Base-by-base conservation (phyloP, 1,140 invertebrate species). In the Odontomachus brunneus region DNA sequence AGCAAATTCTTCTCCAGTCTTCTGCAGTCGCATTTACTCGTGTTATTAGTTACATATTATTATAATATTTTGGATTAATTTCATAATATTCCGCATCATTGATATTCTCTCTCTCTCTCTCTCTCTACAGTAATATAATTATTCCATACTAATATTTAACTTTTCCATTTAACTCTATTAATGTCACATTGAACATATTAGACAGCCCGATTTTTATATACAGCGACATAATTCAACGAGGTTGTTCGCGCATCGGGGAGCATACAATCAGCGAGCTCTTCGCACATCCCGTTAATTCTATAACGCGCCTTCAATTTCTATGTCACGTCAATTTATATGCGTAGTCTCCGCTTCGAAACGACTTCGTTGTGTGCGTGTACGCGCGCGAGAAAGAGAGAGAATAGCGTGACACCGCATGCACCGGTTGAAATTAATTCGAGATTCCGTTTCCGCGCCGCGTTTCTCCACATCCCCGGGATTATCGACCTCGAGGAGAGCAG, bases 401-500 rank as follows among this genome's bases (percentile, higher is more conserved):
- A 33, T 3, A 2, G 5, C 5, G 29, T 5, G 29, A 33, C 29
- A 33, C 29, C 38, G 9, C 38, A 0, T 11, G 38, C 51, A 48
- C 17, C 12, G 29, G 38, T 38, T 51, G 63, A 57, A 2, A 67
- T 3, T 24, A 44, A 67, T 19, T 67, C 17, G 19, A 66, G 38
- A 38, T 24, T 29, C 14, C 3, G 11, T 26, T 55, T 53, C 19
- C 19, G 26, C 51, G 2, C 33, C 3, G 22, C 4, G 49, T 33
- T 33, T 33, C 29, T 33, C 29, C 51, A 9, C 55, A 7, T 60
- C 38, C 22, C 51, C 62, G 53, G 66, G 62, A 82, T 83, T 69
- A 62, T 55, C 51, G 57, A 83, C 65, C 38, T 49, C 59, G 19
- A 53, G 53, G 59, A 73, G 53, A 44, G 65, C 15, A 49, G 33